Evolutionary conservation across 30 jellyfish, hydroid and myxozoan genomes (phyloP).

Genomic region (Clytia hemisphaerica): DNA sequence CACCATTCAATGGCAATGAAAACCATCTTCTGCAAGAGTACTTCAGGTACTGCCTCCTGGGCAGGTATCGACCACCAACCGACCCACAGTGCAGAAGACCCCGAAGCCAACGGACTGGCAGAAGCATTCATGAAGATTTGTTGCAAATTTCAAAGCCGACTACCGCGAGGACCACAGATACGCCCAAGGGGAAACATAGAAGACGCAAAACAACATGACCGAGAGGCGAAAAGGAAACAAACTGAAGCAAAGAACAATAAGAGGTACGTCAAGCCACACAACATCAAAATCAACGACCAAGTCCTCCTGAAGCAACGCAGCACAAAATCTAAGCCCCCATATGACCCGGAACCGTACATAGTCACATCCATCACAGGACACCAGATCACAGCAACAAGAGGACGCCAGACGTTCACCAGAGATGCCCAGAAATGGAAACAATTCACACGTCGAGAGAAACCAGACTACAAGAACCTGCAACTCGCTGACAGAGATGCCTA

Average conservation of each 20-base stretch:
- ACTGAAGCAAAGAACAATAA: not conserved
- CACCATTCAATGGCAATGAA: constrained; percentile 26
- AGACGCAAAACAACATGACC: constrained; percentile 6
- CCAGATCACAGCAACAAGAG: not conserved
- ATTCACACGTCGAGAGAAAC: not conserved
- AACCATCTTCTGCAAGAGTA: constrained; percentile 9
- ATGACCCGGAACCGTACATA: not conserved
- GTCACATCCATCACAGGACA: not conserved
- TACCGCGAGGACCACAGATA: not conserved
- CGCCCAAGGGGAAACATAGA: not conserved
- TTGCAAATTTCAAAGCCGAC: constrained; percentile 4
- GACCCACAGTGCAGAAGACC: constrained; percentile 21
- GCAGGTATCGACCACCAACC: constrained; percentile 24
- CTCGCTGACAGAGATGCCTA: not conserved
- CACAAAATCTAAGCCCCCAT: constrained; percentile 7
- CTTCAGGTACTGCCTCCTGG: constrained; percentile 24
- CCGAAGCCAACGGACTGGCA: constrained; percentile 32
- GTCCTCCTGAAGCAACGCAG: constrained; percentile 4
- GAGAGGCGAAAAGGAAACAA: not conserved
- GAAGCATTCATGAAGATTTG: constrained; percentile 26
- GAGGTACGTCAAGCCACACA: too few species aligned
- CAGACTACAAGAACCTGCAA: not conserved
- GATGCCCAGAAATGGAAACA: constrained; percentile 4
- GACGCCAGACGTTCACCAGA: not conserved
- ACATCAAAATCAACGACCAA: not conserved